Conservation (phyloP, 2,888 invertebrate genomes). For the Andrena flavipes region DNA sequence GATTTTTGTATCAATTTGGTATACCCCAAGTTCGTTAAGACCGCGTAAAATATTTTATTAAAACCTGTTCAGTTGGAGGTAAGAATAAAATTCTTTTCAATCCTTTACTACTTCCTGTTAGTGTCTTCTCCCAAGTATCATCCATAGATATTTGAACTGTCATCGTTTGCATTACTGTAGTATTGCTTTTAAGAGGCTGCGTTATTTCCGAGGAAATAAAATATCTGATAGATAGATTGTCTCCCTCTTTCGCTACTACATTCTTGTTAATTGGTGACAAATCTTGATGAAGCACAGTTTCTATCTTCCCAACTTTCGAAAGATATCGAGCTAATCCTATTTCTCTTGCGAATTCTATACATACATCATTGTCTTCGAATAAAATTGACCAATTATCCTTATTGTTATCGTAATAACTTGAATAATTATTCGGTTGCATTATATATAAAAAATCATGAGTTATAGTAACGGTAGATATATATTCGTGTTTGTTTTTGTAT, state of each 20-base stretch:
- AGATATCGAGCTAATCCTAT: slow-evolving; percentile 77
- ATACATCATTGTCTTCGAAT: slow-evolving; percentile 83
- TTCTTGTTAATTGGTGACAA: slow-evolving; percentile 67
- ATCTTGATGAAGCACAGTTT: slow-evolving; percentile 76
- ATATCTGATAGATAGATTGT: slow-evolving; percentile 73
- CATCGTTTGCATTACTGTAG: slow-evolving; percentile 69
- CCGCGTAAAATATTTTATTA: slow-evolving; percentile 13
- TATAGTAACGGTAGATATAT: slow-evolving; percentile 77
- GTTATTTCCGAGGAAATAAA: slow-evolving; percentile 71
- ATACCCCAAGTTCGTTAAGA: not conserved
- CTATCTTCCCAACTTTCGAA: slow-evolving; percentile 65
- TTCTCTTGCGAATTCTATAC: slow-evolving; percentile 80
- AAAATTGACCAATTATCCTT: slow-evolving; percentile 87
- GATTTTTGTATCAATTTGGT: not conserved
- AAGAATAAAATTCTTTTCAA: slow-evolving; percentile 76
- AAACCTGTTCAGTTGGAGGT: slow-evolving; percentile 79
- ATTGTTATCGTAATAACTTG: slow-evolving; percentile 85
- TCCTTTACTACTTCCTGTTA: slow-evolving; percentile 71
- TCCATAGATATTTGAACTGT: slow-evolving; percentile 76
- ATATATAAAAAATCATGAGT: slow-evolving; percentile 77
- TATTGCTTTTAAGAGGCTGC: slow-evolving; percentile 75
- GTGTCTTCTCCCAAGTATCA: slow-evolving; percentile 79
- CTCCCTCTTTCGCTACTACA: slow-evolving; percentile 73
- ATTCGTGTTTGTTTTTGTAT: slow-evolving; percentile 80
- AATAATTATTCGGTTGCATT: slow-evolving; percentile 78